These are phyloP conservation scores for Drosophila rhopaloa DNA, from an alignment of 1,140 invertebrate genomes.

Conservation along the genomic window DNA sequence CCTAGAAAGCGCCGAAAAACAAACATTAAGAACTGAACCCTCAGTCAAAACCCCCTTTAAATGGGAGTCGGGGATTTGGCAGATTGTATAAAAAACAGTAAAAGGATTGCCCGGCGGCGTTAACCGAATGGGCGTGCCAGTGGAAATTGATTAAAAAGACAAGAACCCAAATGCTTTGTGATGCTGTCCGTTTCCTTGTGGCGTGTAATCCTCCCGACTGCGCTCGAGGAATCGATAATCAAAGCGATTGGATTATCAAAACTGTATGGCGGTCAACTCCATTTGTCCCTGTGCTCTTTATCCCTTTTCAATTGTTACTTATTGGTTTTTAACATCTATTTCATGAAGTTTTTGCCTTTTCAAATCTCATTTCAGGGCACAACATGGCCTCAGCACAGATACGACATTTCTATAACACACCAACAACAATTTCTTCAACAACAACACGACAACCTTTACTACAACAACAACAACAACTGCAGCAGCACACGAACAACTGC, in stretches of 20 bases:
- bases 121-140: constrained; percentile 34
- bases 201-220: constrained; percentile 42
- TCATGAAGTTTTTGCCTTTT: constrained; percentile 13
- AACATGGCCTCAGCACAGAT: constrained; percentile 85
- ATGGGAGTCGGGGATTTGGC: constrained; percentile 2
- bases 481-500: constrained; percentile 49
- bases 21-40: constrained; percentile 22
- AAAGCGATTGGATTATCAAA: constrained; percentile 53
- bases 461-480: constrained; percentile 55
- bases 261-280: background rate
- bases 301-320: constrained; percentile 6
- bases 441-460: constrained; percentile 74
- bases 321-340: constrained; percentile 50
- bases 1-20: constrained; percentile 4
- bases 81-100: constrained; percentile 41
- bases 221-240: constrained; percentile 39
- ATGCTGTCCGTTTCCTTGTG: constrained; percentile 22
- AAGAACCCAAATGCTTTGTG: constrained; percentile 36
- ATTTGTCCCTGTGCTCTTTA: constrained; percentile 2
- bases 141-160: constrained; percentile 76
- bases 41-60: constrained; percentile 37
- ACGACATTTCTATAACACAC: constrained; percentile 84
- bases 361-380: constrained; percentile 68
- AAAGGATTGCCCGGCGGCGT: constrained; percentile 49
- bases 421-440: constrained; percentile 73